Base-by-base conservation (phyloP, 2,113 vertebrate species). In the Oostethus manadensis region DNA sequence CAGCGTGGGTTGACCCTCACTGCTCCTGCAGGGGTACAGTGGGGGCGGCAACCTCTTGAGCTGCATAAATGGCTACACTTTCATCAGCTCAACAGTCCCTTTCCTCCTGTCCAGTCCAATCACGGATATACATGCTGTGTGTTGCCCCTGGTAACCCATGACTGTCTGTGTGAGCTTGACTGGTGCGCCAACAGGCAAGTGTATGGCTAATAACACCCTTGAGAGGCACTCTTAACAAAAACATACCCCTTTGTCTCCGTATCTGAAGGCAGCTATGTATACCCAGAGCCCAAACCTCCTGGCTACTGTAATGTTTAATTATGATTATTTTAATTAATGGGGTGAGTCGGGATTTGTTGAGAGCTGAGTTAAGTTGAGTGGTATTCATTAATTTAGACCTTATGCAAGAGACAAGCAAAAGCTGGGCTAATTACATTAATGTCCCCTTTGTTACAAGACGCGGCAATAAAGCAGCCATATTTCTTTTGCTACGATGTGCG, bases 271-370 rank as follows among this genome's bases (percentile, higher is more conserved):
- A 76, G 58, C 49, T 35, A 43, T 50, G 45, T 49, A 54, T 49
- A 69, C 79, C 73, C 64, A 50, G 1, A 71, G 68, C 60, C 63
- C 51, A 18, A 6, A 71, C 46, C 81, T 75, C 62, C 67, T 66
- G 70, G 82, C 76, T 64, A 82, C 69, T 77, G 80, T 83, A 70
- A 73, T 59, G 65, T 78, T 77, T 82, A 78, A 88, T 87, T 81
- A 78, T 58, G 51, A 81, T 15, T 42, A 55, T 79, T 81, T 75
- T 77, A 84, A 87, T 86, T 79, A 84, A 78, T 64, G 54, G 51
- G 60, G 56, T 57, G 70, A 66, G 59, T 63, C 51, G 33, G 51
- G 66, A 77, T 54, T 65, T 75, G 45, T 71, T 76, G 6, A 18
- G 40, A 66, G 60, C 53, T 58, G 61, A 77, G 58, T 73, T 71